Base-by-base conservation (phyloP, 1,140 invertebrate genomes). In the Tetraneura akinire region DNA sequence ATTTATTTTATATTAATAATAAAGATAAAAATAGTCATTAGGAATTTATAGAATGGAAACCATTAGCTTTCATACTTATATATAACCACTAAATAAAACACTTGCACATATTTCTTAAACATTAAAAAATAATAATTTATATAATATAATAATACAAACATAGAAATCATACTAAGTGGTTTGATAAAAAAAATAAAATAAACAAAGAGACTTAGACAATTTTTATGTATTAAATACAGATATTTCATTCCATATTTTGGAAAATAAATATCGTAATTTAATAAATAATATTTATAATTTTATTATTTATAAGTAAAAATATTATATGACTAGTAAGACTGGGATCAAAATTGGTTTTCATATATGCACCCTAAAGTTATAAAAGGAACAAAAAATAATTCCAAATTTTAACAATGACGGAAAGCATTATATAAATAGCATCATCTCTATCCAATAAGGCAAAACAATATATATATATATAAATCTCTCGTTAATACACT, bases 291-390 rank as follows among this genome's bases (percentile, higher is more conserved):
- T 32, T n/a, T 10, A 55, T 55, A 70, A 5, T 21, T 51, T 51
- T 53, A 73, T 32, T 73, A 76, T 57, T 62, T 29, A 78, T 26
- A 18, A n/a, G 23, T 62, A 78, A 78, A 74, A 60, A 62, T 78
- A 53, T 55, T 45, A 42, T 47, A 78, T 78, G 74, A 78, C 74
- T 78, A 78, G 74, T 62, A 76, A 78, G 21, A 78, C 18, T 78
- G 51, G 74, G 74, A 60, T 78, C 29, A 57, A 78, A 78, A 51
- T 71, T 26, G 26, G 57, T 60, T 42, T 78, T 78, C 55, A 60
- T 21, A 45, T 62, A 51, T 13, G 32, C 74, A 57, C 51, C 71
- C 71, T 42, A 8, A 5, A 74, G n/a, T 51, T 71, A 51, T 49
- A 71, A 71, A 49, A 71, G 68, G 68, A 71, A 71, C 45, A 16